Conservation (phyloP, 2,797 vertebrate genomes). For the Cephalopachus bancanus region DNA sequence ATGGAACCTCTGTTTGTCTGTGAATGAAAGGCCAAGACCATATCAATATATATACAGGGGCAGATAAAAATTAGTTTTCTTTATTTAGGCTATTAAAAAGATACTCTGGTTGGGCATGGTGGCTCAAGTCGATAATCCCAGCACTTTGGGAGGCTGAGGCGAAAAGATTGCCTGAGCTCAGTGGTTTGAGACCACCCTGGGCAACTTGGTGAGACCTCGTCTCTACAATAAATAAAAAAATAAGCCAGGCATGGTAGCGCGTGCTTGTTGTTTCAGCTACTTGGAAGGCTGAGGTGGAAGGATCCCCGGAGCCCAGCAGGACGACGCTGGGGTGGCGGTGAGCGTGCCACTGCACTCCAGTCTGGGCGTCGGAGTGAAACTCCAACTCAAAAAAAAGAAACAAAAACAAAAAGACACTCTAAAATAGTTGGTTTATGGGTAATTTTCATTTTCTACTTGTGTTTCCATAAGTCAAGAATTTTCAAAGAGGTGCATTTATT, state of each 20-base stretch:
- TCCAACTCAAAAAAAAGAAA: not conserved
- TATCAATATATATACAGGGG: not conserved
- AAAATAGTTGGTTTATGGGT: not conserved
- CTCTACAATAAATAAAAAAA: not conserved
- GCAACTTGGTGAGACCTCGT: not conserved
- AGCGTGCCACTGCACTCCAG: not conserved
- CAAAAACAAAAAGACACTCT: not conserved
- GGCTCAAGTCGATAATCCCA: not conserved
- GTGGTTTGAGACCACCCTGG: not conserved
- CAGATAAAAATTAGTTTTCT: not conserved
- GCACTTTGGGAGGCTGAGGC: not conserved
- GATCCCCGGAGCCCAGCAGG: not conserved
- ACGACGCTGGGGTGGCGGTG: not conserved
- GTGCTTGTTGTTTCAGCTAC: not conserved
- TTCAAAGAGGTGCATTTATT: not conserved
- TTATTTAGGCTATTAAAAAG: not conserved
- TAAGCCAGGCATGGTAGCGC: not conserved
- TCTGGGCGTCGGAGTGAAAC: not conserved
- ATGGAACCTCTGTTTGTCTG: not conserved
- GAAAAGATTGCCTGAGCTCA: not conserved
- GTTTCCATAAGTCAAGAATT: not conserved
- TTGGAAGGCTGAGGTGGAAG: not conserved
- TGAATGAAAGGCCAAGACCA: not conserved
- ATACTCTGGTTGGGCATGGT: not conserved
- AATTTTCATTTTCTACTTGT: not conserved